Evolutionary conservation across 2,888 invertebrate species (phyloP).

Genomic region (Salpingus planirostris): DNA sequence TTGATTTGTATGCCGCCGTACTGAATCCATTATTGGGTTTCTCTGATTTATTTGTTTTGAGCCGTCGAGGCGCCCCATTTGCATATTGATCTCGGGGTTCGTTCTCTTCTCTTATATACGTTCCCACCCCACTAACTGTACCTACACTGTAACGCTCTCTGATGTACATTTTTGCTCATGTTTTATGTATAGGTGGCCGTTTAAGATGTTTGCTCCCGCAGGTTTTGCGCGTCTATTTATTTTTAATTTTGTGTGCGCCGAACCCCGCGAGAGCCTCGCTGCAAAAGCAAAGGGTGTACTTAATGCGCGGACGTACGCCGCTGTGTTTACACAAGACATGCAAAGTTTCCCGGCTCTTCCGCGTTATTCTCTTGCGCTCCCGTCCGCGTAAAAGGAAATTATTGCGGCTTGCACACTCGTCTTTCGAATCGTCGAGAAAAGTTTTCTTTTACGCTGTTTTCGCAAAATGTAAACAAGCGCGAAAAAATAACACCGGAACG

Average conservation of each 20-base stretch:
- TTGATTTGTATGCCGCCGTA: slow-evolving; percentile 32
- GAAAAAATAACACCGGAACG: too few species aligned
- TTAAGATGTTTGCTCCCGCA: slow-evolving; percentile 13
- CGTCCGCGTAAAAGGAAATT: not conserved
- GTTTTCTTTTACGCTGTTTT: too few species aligned
- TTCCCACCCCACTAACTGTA: too few species aligned
- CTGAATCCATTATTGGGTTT: slow-evolving; percentile 31
- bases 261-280: not conserved
- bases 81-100: slow-evolving; percentile 22
- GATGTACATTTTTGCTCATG: slow-evolving; percentile 17
- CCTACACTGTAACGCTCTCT: too few species aligned
- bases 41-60: slow-evolving; percentile 29
- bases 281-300: too few species aligned
- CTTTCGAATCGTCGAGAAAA: too few species aligned
- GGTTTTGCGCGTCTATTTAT: slow-evolving; percentile 12
- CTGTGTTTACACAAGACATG: slow-evolving; percentile 12
- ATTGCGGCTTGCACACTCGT: too few species aligned
- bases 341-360: slow-evolving; percentile 7
- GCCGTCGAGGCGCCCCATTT: slow-evolving; percentile 20
- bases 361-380: not conserved
- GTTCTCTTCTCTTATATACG: too few species aligned
- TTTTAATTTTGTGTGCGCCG: slow-evolving; percentile 10
- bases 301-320: too few species aligned
- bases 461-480: too few species aligned
- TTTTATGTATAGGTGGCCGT: slow-evolving; percentile 18